Conservation (phyloP, 2,113 vertebrate species). For the Gnathonemus echidnorhynchus region DNA sequence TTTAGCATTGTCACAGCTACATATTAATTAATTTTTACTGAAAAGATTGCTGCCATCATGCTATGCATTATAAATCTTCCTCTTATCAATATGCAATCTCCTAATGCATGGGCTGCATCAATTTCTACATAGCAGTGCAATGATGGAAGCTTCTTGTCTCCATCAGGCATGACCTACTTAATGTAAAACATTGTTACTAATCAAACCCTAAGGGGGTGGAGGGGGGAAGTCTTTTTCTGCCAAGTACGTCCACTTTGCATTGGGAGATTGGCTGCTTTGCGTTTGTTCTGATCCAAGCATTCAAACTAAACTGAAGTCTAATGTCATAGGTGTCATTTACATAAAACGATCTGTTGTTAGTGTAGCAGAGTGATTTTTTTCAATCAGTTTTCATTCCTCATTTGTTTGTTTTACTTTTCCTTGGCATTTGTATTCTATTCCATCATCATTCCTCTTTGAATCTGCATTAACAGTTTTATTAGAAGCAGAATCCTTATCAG, state of each 20-base stretch:
- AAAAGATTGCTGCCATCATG: slow-evolving; percentile 51
- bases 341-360: neutral
- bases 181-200: slow-evolving; percentile 30
- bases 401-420: neutral
- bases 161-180: slow-evolving; percentile 33
- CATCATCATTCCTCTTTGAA: neutral
- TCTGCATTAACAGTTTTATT: neutral
- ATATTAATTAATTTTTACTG: slow-evolving; percentile 62
- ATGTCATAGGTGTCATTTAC: neutral
- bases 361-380: neutral
- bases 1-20: slow-evolving; percentile 46
- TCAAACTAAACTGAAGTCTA: neutral
- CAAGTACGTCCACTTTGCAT: neutral
- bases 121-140: slow-evolving; percentile 52
- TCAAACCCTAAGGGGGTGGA: slow-evolving; percentile 25
- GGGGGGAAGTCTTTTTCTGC: neutral
- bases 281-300: slow-evolving; percentile 10
- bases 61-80: slow-evolving; percentile 56
- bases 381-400: neutral
- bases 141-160: slow-evolving; percentile 30
- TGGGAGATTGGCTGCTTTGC: neutral
- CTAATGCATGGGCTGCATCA: slow-evolving; percentile 65
- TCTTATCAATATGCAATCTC: slow-evolving; percentile 71
- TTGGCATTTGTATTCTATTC: neutral
- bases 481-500: neutral